phyloP scores from a whole-genome alignment of 2,113 vertebrate species.

The Stigmatopora nigra region DNA sequence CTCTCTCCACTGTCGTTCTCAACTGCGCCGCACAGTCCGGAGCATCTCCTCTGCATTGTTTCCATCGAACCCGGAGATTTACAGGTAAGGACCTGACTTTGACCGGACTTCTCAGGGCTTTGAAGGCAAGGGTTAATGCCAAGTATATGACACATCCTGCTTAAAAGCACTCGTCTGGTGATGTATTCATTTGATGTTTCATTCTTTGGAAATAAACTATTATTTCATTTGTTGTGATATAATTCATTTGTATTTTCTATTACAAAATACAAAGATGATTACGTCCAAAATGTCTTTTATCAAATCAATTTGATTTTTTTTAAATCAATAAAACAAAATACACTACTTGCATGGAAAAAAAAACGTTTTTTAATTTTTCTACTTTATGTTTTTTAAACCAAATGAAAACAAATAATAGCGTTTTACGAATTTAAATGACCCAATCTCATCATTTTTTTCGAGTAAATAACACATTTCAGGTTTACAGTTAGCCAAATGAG shows the following conservation, averaged over 20 bases:
- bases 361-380: too few species aligned
- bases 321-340: neutral
- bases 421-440: neutral
- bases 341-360: too few species aligned
- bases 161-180: neutral
- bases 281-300: neutral
- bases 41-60: conserved; percentile 37
- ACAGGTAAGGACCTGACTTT: conserved; percentile 71
- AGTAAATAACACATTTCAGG: neutral
- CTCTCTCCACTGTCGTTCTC: conserved; percentile 48
- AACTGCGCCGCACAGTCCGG: conserved; percentile 38
- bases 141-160: neutral
- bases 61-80: conserved; percentile 46
- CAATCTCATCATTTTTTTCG: neutral
- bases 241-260: neutral
- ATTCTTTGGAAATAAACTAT: neutral
- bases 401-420: neutral
- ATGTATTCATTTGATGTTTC: neutral
- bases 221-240: neutral
- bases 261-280: neutral
- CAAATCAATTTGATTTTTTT: neutral
- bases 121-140: neutral
- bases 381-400: neutral
- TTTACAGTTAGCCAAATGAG: neutral
- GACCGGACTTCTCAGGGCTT: neutral